Percentiles rank a stretch among this genome's conserved stretches.
Conservation (phyloP, 2,113 vertebrate genomes). For the Dipodomys ordii region DNA sequence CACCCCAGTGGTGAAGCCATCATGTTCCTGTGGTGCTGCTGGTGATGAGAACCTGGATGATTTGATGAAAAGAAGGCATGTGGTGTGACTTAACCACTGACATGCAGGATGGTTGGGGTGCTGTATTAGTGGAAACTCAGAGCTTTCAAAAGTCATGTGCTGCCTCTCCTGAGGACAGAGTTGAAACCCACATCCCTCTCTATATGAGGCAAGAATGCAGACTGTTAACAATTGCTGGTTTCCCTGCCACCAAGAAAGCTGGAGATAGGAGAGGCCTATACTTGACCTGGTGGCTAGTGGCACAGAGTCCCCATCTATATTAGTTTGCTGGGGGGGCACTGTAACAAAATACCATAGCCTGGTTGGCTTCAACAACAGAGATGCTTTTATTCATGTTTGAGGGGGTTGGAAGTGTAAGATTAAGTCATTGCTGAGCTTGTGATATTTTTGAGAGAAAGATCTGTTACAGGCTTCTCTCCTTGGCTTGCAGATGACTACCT, state of each 20-base stretch:
- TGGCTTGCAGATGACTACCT: fast-evolving
- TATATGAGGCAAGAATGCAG: neutral
- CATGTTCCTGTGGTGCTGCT: neutral
- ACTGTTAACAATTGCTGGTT: neutral
- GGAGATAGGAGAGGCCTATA: neutral
- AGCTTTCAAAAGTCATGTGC: neutral
- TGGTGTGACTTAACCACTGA: fast-evolving
- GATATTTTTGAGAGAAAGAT: neutral
- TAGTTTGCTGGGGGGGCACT: neutral
- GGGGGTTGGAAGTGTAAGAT: neutral
- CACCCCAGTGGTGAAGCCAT: fast-evolving
- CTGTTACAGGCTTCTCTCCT: neutral
- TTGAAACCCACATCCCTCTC: neutral
- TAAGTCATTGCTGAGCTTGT: neutral
- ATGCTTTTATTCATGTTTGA: neutral
- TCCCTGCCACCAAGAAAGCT: neutral
- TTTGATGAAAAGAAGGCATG: neutral
- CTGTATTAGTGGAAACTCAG: neutral
- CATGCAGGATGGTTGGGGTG: fast-evolving
- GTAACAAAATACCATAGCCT: fast-evolving
- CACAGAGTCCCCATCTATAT: neutral
- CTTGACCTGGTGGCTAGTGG: fast-evolving
- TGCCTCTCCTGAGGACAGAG: neutral
- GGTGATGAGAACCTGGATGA: neutral
- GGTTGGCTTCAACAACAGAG: neutral